Base-by-base conservation (phyloP, 2,113 vertebrate genomes). In the Ceyx cyanopectus region DNA sequence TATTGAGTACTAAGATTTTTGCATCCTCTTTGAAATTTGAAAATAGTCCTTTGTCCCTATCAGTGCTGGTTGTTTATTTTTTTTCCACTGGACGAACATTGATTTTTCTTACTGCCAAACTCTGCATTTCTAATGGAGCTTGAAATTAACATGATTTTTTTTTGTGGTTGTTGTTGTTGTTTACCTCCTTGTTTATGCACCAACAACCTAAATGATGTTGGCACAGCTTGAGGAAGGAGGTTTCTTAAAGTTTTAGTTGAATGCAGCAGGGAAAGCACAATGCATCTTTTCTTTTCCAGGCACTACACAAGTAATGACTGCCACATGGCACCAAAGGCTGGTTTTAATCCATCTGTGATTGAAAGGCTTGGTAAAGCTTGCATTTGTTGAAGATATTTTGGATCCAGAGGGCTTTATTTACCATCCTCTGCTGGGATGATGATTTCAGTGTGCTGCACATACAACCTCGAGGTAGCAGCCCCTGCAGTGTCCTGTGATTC, bases 51-150 rank as follows among this genome's bases (percentile, higher is more conserved):
- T 87, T 83, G 84, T 93, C 43, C 76, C 41, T 78, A 26, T 87
- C 37, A 22, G 41, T 89, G 68, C 50, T 72, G 40, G 53, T 23
- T 23, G 58, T 76, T 94, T 81, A 19, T 78, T 94, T 89, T 81
- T 72, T 88, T 63, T 50, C 92, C 78, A 76, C 83, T 93, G 97
- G 95, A 94, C 94, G 95, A 95, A 97, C 92, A 97, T 96, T 97
- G 97, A 97, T 97, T 97, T 96, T 96, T 95, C 93, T 95, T 89
- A 61, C 81, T 93, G 81, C 87, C 90, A 93, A 90, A 87, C n/a
- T 88, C 87, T 87, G 81, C 91, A 85, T 96, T 97, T 97, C 96
- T 97, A 97, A 97, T 97, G 95, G 93, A 95, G 93, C 96, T 95
- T 97, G 96, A 97, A 97, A 97, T 97, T 93, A 97, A 97, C 96